A percentile compares a stretch with the other conserved stretches of the same genome.
Evolutionary conservation across 2,797 vertebrate genomes (phyloP).

Genomic region (Tiaroga cobitis): DNA sequence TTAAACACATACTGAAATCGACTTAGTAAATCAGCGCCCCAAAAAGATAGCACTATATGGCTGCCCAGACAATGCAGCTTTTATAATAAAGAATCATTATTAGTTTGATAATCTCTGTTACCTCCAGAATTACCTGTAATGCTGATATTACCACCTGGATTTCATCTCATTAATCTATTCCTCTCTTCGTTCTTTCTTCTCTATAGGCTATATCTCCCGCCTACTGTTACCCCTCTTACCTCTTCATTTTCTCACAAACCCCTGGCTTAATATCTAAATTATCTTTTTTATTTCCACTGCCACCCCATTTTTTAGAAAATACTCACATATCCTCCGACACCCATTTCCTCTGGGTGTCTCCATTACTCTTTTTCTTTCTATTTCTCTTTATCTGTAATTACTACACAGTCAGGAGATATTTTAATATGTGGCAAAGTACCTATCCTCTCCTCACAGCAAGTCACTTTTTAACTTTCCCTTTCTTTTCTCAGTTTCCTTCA

Average conservation of each 20-base stretch:
- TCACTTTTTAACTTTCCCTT: conserved; percentile 56
- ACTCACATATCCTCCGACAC: not conserved
- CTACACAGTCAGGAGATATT: conserved; percentile 20
- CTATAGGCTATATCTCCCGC: not conserved
- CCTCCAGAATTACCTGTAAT: conserved; percentile 33
- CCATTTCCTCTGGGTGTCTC: not conserved
- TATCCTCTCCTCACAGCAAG: conserved; percentile 52
- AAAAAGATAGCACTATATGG: not conserved
- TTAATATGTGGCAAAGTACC: conserved; percentile 48
- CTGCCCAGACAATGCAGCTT: not conserved
- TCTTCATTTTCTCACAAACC: conserved; percentile 24
- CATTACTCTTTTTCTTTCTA: conserved; percentile 26
- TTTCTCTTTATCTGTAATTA: conserved; percentile 39
- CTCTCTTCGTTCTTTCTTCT: conserved; percentile 27
- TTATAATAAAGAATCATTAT: conserved; percentile 49
- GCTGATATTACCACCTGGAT: conserved; percentile 47
- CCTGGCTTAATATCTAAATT: not conserved
- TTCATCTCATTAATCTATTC: conserved; percentile 53
- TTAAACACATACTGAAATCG: not conserved
- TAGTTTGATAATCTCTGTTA: conserved; percentile 47
- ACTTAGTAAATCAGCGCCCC: not conserved
- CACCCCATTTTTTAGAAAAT: not conserved
- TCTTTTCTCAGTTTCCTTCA: conserved; percentile 25
- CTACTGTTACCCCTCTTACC: conserved; percentile 19
- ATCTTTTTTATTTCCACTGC: conserved; percentile 23